Evolutionary conservation across 1,140 invertebrate genomes (phyloP).

Genomic region (Procambarus clarkii): DNA sequence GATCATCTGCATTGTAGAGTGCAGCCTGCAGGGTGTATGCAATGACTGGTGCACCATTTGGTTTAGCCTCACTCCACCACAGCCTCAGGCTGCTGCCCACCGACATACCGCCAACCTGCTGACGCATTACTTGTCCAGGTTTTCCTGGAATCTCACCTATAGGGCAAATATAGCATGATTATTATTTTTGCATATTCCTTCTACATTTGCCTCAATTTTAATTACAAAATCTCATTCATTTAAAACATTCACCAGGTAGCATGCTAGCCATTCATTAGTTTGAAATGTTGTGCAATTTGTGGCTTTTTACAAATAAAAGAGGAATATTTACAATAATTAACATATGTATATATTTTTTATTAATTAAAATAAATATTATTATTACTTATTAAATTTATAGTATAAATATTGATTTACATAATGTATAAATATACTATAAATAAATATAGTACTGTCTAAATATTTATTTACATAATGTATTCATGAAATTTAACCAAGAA

Average conservation of each 20-base stretch:
- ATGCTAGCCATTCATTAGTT: too few relatives aligned
- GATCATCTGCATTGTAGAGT: slow-evolving; percentile 70
- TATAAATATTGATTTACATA: too few relatives aligned
- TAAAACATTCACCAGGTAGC: not conserved
- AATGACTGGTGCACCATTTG: slow-evolving; percentile 64
- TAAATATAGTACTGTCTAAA: too few relatives aligned
- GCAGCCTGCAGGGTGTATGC: slow-evolving; percentile 63
- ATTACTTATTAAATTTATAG: too few relatives aligned
- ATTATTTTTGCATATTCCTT: not conserved
- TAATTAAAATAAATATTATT: too few relatives aligned
- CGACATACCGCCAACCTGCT: slow-evolving; percentile 44
- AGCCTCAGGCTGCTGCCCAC: slow-evolving; percentile 52
- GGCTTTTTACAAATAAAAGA: too few relatives aligned
- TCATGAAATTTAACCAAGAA: not conserved
- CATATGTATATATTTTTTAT: too few relatives aligned
- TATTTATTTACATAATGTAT: too few relatives aligned
- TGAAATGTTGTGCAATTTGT: too few relatives aligned
- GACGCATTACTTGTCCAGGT: slow-evolving; percentile 70
- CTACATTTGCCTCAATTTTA: too few relatives aligned
- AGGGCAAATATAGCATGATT: not conserved
- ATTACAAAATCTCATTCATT: not conserved
- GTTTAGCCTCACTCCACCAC: slow-evolving; percentile 55
- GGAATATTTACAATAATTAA: too few relatives aligned
- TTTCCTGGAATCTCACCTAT: slow-evolving; percentile 50
- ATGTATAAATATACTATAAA: too few relatives aligned